phyloP scores from a whole-genome alignment of 2,797 vertebrate species.

The Xyrichtys novacula region DNA sequence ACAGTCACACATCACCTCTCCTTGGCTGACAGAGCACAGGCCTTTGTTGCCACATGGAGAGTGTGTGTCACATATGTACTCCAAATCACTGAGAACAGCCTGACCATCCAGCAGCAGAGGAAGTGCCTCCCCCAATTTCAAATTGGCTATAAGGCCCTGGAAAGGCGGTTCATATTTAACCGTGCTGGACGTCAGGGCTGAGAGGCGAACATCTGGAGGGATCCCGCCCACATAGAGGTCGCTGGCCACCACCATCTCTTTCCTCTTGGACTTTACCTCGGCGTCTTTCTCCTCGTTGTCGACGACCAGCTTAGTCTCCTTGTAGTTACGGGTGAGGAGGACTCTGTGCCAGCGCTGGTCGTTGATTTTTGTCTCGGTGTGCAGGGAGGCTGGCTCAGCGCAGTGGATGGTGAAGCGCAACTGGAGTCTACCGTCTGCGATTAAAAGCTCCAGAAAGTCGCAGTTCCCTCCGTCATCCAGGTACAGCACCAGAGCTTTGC shows the following conservation, averaged over 20 bases:
- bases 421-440: constrained; percentile 89
- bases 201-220: constrained; percentile 93
- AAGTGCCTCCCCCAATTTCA: constrained; percentile 89
- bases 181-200: constrained; percentile 93
- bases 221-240: constrained; percentile 95
- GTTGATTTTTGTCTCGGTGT: constrained; percentile 85
- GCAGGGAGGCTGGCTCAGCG: constrained; percentile 90
- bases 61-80: constrained; percentile 85
- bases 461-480: constrained; percentile 96
- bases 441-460: constrained; percentile 94
- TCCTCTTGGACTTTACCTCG: constrained; percentile 92
- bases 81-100: constrained; percentile 89
- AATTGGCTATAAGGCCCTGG: constrained; percentile 90
- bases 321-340: constrained; percentile 86
- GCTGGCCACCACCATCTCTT: constrained; percentile 93
- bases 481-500: constrained; percentile 92
- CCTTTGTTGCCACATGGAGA: constrained; percentile 91
- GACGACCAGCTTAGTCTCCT: constrained; percentile 88
- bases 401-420: constrained; percentile 95
- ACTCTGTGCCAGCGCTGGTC: constrained; percentile 95
- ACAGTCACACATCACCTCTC: constrained; percentile 91
- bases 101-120: constrained; percentile 90
- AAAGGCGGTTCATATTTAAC: constrained; percentile 95
- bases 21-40: constrained; percentile 84
- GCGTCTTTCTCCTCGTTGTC: constrained; percentile 89